phyloP scores from a whole-genome alignment of 1,140 invertebrate genomes.

The Paraescarpia echinospica region DNA sequence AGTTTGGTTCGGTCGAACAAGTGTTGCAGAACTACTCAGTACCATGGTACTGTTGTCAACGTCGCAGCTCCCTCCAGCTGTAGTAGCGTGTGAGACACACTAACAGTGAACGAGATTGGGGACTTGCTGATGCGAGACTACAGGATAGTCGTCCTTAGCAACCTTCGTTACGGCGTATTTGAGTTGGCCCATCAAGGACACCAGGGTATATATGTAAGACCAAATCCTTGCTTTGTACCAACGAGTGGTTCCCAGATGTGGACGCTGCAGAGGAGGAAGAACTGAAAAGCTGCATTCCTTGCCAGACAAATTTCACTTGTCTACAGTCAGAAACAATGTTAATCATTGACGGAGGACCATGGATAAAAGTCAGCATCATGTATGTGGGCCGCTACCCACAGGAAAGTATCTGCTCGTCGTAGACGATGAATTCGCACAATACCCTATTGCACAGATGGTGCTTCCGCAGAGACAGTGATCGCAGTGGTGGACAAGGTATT shows the following conservation, averaged over 20 bases:
- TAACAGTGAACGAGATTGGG: background rate
- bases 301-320: slow-evolving; percentile 29
- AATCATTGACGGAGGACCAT: slow-evolving; percentile 36
- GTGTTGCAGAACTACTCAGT: background rate
- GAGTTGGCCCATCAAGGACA: slow-evolving; percentile 5
- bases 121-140: background rate
- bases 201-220: background rate
- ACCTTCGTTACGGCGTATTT: background rate
- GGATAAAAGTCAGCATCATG: slow-evolving; percentile 40
- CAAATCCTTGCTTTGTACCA: too few relatives aligned
- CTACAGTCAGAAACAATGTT: slow-evolving; percentile 33
- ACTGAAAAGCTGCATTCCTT: slow-evolving; percentile 31
- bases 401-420: slow-evolving; percentile 42
- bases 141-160: slow-evolving; percentile 3
- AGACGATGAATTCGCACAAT: slow-evolving; percentile 43
- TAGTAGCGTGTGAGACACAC: slow-evolving; percentile 11
- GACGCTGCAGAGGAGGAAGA: slow-evolving; percentile 27
- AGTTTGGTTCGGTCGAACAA: background rate
- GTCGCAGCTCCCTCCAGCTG: background rate
- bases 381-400: slow-evolving; percentile 41
- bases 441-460: slow-evolving; percentile 39
- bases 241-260: background rate
- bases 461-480: slow-evolving; percentile 26
- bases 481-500: slow-evolving; percentile 30
- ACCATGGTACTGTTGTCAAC: background rate